Percentiles rank a stretch among this genome's conserved stretches.
These are phyloP conservation scores for Drosophila multiciliata DNA, from an alignment of 2,888 invertebrate genomes.

Conservation along the genomic window DNA sequence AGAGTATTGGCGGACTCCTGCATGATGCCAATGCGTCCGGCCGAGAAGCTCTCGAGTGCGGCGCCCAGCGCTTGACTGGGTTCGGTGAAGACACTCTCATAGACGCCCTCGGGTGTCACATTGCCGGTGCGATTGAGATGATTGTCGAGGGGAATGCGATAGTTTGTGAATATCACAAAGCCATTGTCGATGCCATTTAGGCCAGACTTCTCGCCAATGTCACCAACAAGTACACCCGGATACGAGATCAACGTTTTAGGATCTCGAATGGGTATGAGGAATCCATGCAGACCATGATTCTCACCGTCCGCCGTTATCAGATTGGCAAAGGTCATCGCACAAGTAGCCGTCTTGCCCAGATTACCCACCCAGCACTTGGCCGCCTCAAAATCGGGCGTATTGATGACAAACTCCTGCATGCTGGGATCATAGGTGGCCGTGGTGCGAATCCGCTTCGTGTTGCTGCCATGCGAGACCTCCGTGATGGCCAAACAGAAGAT, in stretches of 20 bases:
- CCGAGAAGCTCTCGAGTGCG: conserved; percentile 93
- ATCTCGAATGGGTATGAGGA: conserved; percentile 94
- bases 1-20: conserved; percentile 86
- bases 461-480: conserved; percentile 97
- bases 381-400: conserved; percentile 97
- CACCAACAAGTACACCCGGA: conserved; percentile 94
- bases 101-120: conserved; percentile 93
- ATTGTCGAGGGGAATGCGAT: conserved; percentile 93
- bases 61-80: conserved; percentile 94
- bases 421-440: conserved; percentile 93
- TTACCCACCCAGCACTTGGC: conserved; percentile 99
- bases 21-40: conserved; percentile 91
- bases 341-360: conserved; percentile 94
- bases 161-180: conserved; percentile 94
- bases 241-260: conserved; percentile 91
- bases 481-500: conserved; percentile 95
- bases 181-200: conserved; percentile 97
- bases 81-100: conserved; percentile 95
- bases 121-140: conserved; percentile 95
- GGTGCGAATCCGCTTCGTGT: conserved; percentile 95
- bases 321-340: conserved; percentile 95
- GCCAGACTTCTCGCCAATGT: conserved; percentile 97
- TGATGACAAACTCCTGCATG: conserved; percentile 92
- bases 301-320: conserved; percentile 91
- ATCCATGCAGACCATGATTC: conserved; percentile 94